Base-by-base conservation (phyloP, 2,888 invertebrate species). In the Dryocosmus kuriphilus region DNA sequence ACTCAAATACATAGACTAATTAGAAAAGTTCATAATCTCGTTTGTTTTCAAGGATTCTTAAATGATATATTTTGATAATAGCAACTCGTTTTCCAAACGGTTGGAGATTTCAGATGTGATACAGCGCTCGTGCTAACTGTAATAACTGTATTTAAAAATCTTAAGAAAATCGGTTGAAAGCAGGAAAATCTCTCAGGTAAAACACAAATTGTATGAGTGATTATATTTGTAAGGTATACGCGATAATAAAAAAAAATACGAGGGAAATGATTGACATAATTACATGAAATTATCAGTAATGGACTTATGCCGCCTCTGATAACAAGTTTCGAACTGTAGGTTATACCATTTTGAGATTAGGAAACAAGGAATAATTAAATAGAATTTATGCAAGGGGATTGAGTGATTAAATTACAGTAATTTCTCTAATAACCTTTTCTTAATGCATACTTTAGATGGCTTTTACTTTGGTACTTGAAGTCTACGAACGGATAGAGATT, bases 211-310 rank as follows among this genome's bases (percentile, higher is more conserved):
- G 22, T 57, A 57, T 51, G 3, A 27, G 1, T 32, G 35, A 35
- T 63, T 63, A 62, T 63, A n/a, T 63, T 32, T n/a, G n/a, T 11
- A 22, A 63, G 22, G 19, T 63, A 35, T 63, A 61, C 4, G 19
- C 11, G 19, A 32, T 19, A 22, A 22, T 63, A 11, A 35, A 27
- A 57, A 11, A 57, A 57, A 57, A 57, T 27, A 1, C 0, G 6
- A 57, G 24, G n/a, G 2, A 9, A n/a, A 51, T 51, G n/a, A n/a
- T 51, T n/a, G 8, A 51, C 8, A 51, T 51, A n/a, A 51, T 51
- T 51, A 51, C 9, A 51, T 22, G 9, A 51, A 2, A 51, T 51
- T 51, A 51, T 51, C 4, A n/a, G n/a, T 8, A n/a, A 51, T n/a
- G n/a, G 9, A 51, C 9, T 51, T 7, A 22, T n/a, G 19, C n/a